Conservation (phyloP, 2,888 invertebrate genomes). For the Caenorhabditis parvicauda region DNA sequence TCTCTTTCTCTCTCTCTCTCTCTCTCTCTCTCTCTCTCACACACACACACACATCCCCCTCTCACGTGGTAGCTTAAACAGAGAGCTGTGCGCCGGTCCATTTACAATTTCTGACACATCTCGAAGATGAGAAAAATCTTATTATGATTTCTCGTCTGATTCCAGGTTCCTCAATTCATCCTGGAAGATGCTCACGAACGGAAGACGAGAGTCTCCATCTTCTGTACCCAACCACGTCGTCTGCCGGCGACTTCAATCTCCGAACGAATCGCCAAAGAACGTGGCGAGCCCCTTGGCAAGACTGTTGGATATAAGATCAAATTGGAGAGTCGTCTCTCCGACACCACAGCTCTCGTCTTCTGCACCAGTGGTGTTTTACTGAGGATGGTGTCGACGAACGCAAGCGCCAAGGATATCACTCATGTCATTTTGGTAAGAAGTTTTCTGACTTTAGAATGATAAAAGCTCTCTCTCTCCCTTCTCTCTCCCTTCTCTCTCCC, state of each 20-base stretch:
- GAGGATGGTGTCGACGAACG: conserved; percentile 81
- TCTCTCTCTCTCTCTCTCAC: background rate
- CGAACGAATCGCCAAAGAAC: conserved; percentile 83
- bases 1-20: too few species aligned
- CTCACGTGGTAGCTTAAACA: too few species aligned
- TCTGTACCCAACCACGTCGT: conserved; percentile 87
- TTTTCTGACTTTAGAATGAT: too few species aligned
- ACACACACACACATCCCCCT: too few species aligned
- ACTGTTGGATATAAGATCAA: conserved; percentile 87
- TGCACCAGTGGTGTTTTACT: conserved; percentile 88
- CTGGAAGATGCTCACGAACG: conserved; percentile 74
- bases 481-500: too few species aligned
- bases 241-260: conserved; percentile 86
- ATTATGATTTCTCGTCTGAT: conserved; percentile 9
- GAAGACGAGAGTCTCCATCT: conserved; percentile 75
- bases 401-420: conserved; percentile 73
- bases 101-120: too few species aligned
- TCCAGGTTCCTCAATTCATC: conserved; percentile 85
- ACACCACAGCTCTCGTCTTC: conserved; percentile 80
- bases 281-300: conserved; percentile 78
- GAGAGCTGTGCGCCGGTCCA: too few species aligned
- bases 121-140: conserved; percentile 1
- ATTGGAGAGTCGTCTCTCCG: conserved; percentile 71
- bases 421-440: conserved; percentile 71
- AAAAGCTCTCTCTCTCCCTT: too few species aligned